Evolutionary conservation across 2,113 vertebrate species (phyloP).

Genomic region (Rostratula benghalensis): DNA sequence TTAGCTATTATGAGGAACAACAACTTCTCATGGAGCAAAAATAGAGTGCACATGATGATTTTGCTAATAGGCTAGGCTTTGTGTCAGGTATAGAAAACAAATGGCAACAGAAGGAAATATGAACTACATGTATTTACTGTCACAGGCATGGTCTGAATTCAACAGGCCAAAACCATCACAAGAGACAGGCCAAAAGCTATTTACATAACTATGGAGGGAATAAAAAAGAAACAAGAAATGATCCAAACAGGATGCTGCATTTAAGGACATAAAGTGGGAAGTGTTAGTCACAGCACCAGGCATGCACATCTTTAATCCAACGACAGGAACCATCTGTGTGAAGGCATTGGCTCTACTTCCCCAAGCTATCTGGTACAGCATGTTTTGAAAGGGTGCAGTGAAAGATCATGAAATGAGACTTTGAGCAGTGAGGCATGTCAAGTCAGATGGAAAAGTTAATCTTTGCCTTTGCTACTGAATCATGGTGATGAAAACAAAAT

Average conservation of each 20-base stretch:
- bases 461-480: background rate
- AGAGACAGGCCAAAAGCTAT: background rate
- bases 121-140: background rate
- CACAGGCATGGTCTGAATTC: background rate
- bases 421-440: background rate
- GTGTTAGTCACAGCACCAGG: constrained; percentile 52
- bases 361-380: background rate
- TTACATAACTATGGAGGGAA: background rate
- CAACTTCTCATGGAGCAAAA: background rate
- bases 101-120: background rate
- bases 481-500: background rate
- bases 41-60: background rate
- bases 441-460: background rate
- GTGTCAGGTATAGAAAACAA: constrained; percentile 13
- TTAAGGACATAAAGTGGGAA: constrained; percentile 60
- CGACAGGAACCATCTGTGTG: background rate
- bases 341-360: background rate
- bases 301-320: background rate
- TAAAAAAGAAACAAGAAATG: constrained; percentile 25
- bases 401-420: background rate
- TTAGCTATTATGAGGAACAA: background rate
- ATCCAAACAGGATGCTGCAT: constrained; percentile 3
- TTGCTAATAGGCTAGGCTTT: background rate
- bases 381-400: background rate
- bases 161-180: background rate